Conservation (phyloP, 2,113 vertebrate species). For the Dipodomys spectabilis region DNA sequence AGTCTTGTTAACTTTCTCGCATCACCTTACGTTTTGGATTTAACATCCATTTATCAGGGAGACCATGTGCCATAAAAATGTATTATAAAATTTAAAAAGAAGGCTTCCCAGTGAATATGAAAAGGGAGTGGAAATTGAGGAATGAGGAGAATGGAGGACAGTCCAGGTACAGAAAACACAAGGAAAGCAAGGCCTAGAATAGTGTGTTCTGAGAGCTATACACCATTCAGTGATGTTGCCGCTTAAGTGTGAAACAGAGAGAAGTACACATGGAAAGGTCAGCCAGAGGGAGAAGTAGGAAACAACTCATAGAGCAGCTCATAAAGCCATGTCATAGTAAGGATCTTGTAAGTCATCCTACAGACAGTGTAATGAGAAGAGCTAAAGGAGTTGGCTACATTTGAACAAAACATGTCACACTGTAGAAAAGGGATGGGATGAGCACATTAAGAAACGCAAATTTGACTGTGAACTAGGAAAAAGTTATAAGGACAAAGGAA, state of each 20-base stretch:
- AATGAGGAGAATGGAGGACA: background rate
- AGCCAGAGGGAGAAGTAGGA: background rate
- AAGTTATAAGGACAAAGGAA: background rate
- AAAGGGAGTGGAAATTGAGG: background rate
- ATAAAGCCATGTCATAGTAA: background rate
- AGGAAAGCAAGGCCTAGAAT: background rate
- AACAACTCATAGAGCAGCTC: background rate
- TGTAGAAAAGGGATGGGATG: background rate
- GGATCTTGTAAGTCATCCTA: background rate
- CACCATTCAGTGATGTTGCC: too few species aligned
- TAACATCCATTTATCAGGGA: too few species aligned
- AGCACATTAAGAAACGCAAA: background rate
- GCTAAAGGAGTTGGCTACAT: background rate
- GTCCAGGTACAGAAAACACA: background rate
- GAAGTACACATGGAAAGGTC: background rate
- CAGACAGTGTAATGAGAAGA: background rate
- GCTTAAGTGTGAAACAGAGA: background rate
- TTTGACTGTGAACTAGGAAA: background rate
- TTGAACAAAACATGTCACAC: constrained; percentile 27
- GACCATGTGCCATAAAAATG: too few species aligned
- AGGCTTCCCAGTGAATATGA: background rate
- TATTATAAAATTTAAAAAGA: too few species aligned
- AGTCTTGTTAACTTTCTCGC: too few species aligned
- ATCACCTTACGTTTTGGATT: too few species aligned
- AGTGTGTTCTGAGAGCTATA: background rate